Percentiles rank a stretch among this genome's conserved stretches.
phyloP scores from a whole-genome alignment of 2,797 vertebrate species.

The Sciurus carolinensis region DNA sequence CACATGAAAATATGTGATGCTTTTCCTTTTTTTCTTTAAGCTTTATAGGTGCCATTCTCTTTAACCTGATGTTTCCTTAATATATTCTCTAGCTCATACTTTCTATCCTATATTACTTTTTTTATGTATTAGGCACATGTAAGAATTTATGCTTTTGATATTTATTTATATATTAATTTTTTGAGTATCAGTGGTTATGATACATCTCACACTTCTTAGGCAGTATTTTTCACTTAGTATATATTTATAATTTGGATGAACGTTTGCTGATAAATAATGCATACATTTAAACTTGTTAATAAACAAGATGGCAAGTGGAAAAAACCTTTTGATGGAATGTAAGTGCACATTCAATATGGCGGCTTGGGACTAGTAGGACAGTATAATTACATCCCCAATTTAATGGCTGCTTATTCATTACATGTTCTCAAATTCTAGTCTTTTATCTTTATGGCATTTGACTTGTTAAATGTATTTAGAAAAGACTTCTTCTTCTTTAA shows the following conservation, averaged over 20 bases:
- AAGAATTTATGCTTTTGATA: not conserved
- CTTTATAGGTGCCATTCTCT: not conserved
- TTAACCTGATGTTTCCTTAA: not conserved
- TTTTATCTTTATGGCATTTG: not conserved
- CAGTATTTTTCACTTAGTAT: not conserved
- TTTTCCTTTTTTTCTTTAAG: not conserved
- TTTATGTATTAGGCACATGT: not conserved
- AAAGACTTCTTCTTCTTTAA: not conserved
- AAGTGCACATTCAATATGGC: not conserved
- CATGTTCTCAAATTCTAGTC: not conserved
- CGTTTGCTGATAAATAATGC: not conserved
- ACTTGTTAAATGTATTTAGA: not conserved
- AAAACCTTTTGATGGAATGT: not conserved
- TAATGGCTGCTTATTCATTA: not conserved
- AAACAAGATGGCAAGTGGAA: not conserved
- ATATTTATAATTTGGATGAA: not conserved
- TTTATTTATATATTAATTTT: slow-evolving; percentile 28
- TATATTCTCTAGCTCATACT: not conserved
- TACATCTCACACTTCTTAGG: not conserved
- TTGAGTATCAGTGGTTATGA: not conserved
- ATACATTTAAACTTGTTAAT: not conserved
- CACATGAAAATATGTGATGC: accelerated
- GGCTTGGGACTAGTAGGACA: not conserved
- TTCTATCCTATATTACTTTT: not conserved
- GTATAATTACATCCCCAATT: not conserved